A percentile compares a stretch with the other conserved stretches of the same genome.
Conservation (phyloP, 2,113 vertebrate genomes). For the Oenanthe oenanthe region DNA sequence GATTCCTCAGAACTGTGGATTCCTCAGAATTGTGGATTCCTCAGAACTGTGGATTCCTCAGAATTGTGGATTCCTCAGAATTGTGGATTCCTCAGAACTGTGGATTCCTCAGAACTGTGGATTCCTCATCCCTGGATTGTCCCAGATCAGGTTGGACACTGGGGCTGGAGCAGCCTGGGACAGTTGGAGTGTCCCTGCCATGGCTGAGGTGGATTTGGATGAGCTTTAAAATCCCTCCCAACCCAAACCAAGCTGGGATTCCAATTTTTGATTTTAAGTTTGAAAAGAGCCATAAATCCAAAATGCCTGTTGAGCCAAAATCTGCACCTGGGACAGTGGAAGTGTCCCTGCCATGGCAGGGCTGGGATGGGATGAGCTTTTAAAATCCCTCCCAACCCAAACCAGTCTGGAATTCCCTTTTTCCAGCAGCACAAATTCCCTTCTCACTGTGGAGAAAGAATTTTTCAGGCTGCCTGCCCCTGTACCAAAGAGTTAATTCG, state of each 20-base stretch:
- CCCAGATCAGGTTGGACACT: background rate
- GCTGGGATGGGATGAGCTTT: accelerated
- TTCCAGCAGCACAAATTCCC: background rate
- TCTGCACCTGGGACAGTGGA: background rate
- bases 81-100: accelerated
- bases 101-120: background rate
- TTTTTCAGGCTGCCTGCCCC: background rate
- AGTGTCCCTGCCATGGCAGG: background rate
- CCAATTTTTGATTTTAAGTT: no score
- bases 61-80: background rate
- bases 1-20: background rate
- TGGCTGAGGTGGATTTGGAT: accelerated
- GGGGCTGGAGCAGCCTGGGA: background rate
- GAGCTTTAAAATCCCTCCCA: accelerated
- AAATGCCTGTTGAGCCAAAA: no score
- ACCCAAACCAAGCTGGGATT: background rate
- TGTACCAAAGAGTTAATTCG: background rate
- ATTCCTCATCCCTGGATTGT: background rate
- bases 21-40: background rate
- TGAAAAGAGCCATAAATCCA: no score
- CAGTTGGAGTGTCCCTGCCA: background rate
- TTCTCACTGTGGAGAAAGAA: background rate
- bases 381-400: background rate
- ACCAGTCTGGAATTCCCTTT: background rate
- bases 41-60: background rate